Base-by-base conservation (phyloP, 64 coral and sea anemone genomes). In the Dendrophyllia cribrosa region DNA sequence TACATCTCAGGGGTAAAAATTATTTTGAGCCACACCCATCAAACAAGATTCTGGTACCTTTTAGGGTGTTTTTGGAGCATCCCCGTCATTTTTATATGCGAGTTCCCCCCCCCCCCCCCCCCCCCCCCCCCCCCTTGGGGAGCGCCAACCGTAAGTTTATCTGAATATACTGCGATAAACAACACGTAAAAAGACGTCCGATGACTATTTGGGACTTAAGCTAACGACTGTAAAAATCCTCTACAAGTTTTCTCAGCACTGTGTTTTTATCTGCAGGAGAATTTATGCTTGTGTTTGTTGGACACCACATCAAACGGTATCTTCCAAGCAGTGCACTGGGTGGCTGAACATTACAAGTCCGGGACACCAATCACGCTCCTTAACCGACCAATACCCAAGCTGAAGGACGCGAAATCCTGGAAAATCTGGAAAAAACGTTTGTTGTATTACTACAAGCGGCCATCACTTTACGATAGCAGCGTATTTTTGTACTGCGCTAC, bases 321-420 rank as follows among this genome's bases (percentile, higher is more conserved):
- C 58, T 96, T 88, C 76, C 89, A 88, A 8, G 94, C 94, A 3
- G 89, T 96, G 1, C 75, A 96, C 76, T 96, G 94, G 94, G 94
- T 96, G 14, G 89, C 94, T 5, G 84, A 89, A 24, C 90, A 96
- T 22, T 96, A 96, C 70, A 92, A 96, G n/a, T 92, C 84, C 0
- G 94, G 90, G 17, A 96, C 90, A 16, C 94, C 90, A 4, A 92
- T 92, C 49, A 96, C 90, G 17, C 85, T 96, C 0, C 76, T 96
- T 4, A 96, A 96, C 77, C 83, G 85, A 23, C 94, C 94, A 8
- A 96, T 92, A 61, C 94, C 94, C 9, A 96, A 92, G 60, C 85
- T 96, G 5, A 92, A 88, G 56, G 79, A 96, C 20, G 85, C 94
- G 6, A 68, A 78, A 15, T 95, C 93, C 5, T 95, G 93, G 93